Conservation (phyloP, 92 coral and sea anemone species). For the Pocillopora meandrina region DNA sequence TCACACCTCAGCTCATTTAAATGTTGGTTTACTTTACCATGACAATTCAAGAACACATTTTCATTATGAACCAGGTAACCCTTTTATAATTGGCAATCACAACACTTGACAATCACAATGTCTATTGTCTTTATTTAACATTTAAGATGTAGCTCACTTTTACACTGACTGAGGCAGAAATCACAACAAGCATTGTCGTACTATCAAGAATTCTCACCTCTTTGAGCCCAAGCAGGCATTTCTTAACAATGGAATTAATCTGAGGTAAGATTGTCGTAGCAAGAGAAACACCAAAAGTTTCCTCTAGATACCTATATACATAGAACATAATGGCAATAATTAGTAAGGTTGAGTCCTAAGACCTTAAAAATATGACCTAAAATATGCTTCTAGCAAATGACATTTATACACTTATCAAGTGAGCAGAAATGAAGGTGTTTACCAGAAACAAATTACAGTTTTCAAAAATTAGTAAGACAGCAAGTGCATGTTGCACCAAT, state of each 20-base stretch:
- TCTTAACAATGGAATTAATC: constrained; percentile 65
- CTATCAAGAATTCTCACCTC: constrained; percentile 49
- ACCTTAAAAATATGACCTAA: not conserved
- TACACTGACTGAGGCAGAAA: too few relatives aligned
- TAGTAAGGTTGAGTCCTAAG: not conserved
- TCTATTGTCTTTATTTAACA: too few relatives aligned
- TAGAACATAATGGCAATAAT: not conserved
- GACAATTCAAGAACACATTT: too few relatives aligned
- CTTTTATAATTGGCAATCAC: too few relatives aligned
- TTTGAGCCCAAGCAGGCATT: constrained; percentile 71
- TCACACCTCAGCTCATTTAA: too few relatives aligned
- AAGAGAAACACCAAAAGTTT: constrained; percentile 49
- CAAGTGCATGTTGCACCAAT: not conserved
- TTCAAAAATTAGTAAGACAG: not conserved
- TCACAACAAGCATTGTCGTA: too few relatives aligned
- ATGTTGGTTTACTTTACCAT: too few relatives aligned
- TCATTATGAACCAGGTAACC: too few relatives aligned
- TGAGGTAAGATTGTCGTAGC: constrained; percentile 56
- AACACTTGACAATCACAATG: too few relatives aligned
- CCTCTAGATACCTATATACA: constrained; percentile 52
- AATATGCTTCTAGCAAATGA: not conserved
- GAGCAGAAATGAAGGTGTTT: not conserved
- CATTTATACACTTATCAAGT: too few relatives aligned
- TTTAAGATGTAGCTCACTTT: too few relatives aligned
- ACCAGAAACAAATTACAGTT: not conserved